Evolutionary conservation across 2,113 vertebrate genomes (phyloP), one percentile per base, ranked within the genome.

Genomic region (Oncorhynchus mykiss): DNA sequence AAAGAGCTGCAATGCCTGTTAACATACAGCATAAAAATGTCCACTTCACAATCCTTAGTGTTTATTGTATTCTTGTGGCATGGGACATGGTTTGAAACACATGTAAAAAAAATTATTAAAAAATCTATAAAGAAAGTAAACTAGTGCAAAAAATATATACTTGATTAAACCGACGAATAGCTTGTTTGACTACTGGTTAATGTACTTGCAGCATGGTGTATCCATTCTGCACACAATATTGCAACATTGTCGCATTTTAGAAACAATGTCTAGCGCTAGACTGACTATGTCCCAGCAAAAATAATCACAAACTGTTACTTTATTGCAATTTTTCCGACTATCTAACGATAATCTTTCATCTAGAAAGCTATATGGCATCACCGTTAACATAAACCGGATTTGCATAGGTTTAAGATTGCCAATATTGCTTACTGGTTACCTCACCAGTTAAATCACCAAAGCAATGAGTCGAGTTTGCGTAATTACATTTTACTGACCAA

Each of bases 21-120:
- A 67, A 57, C 65, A 75, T 62, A 27, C 3, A 18, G 66, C 22
- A n/a, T 76, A 64, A 49, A 25, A 62, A 73, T 67, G 12, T 20
- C 20, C 5, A 11, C 3, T 14, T 5, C 65, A 51, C 48, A 25
- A 16, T 62, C 39, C 67, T 64, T 69, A 49, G 22, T 49, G 66
- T 76, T 2, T 45, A 45, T 45, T 45, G 9, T 45, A 45, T 7
- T 24, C 8, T 34, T 20, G 29, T 67, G 29, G 67, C 67, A 68
- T 68, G 67, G 4, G 31, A n/a, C 31, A 34, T 68, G 18, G 29
- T 25, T 67, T 34, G 8, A 20, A 68, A 39, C 27, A 6, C 27
- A 29, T 31, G 66, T 18, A 31, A 29, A 16, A 67, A 34, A 20
- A 20, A 3, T 3, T 27, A 3, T 25, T 11, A 20, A 20, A 39